Percentiles rank a stretch among this genome's conserved stretches.
phyloP scores from a whole-genome alignment of 2,888 invertebrate genomes.

The Leptinotarsa peninsularis region DNA sequence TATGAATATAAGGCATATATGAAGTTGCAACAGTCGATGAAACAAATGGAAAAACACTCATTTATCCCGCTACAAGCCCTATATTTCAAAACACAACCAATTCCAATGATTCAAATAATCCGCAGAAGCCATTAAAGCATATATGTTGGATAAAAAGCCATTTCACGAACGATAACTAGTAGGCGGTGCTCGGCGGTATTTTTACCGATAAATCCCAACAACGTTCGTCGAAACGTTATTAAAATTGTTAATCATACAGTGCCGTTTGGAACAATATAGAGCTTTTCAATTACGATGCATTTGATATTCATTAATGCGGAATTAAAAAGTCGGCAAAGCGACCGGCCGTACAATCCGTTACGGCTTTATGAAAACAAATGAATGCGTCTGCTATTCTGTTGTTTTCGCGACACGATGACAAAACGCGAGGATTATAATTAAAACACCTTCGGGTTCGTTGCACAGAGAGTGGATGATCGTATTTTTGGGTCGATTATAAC shows the following conservation, averaged over 20 bases:
- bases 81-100: background rate
- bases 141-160: slow-evolving; percentile 12
- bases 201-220: slow-evolving; percentile 19
- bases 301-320: slow-evolving; percentile 44
- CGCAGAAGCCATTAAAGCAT: background rate
- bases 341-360: slow-evolving; percentile 29
- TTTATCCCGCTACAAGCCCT: background rate
- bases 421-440: slow-evolving; percentile 13
- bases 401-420: slow-evolving; percentile 30
- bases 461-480: too few species aligned
- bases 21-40: too few species aligned
- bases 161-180: slow-evolving; percentile 12
- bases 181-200: slow-evolving; percentile 6
- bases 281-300: slow-evolving; percentile 43
- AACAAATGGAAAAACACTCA: too few species aligned
- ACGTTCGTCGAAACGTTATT: slow-evolving; percentile 13
- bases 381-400: slow-evolving; percentile 42
- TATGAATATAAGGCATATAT: too few species aligned
- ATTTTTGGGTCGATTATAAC: too few species aligned
- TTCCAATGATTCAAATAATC: slow-evolving; percentile 8
- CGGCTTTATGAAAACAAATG: slow-evolving; percentile 50
- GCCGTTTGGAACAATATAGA: slow-evolving; percentile 35
- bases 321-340: slow-evolving; percentile 40
- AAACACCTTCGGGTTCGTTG: slow-evolving; percentile 27
- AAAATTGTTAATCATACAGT: slow-evolving; percentile 29